Conservation (phyloP, 2,113 vertebrate genomes). For the Echinops telfairi region DNA sequence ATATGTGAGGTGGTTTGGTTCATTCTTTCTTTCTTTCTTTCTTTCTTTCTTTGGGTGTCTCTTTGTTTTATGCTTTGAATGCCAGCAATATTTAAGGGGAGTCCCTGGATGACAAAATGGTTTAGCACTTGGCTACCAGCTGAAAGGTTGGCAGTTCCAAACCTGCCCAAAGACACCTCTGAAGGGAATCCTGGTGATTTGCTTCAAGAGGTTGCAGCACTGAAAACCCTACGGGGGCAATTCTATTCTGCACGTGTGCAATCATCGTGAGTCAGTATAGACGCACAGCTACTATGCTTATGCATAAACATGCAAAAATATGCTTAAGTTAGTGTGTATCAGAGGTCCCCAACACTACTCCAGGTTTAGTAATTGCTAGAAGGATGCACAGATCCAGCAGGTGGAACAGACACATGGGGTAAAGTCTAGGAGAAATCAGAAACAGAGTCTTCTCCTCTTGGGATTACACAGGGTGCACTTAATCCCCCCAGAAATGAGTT, state of each 20-base stretch:
- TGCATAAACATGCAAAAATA: not conserved
- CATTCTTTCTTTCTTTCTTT: not conserved
- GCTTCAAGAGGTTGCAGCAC: not conserved
- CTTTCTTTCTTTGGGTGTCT: not conserved
- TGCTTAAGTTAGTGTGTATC: not conserved
- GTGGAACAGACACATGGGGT: not conserved
- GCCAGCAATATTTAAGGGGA: not conserved
- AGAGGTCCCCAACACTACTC: not conserved
- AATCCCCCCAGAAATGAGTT: not conserved
- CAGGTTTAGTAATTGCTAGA: not conserved
- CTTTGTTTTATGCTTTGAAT: not conserved
- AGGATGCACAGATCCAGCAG: not conserved
- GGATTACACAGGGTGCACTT: not conserved
- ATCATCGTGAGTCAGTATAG: not conserved
- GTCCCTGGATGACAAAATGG: not conserved
- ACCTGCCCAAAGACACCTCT: not conserved
- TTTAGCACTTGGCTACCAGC: not conserved
- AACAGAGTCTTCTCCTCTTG: not conserved
- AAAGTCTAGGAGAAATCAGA: not conserved
- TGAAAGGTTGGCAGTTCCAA: not conserved
- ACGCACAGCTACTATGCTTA: too few species aligned
- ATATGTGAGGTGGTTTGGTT: slow-evolving; percentile 4
- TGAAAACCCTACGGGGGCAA: not conserved
- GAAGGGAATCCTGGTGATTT: not conserved
- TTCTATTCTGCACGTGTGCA: not conserved